Base-by-base conservation (phyloP, 2,888 invertebrate species). In the Rhagonycha fulva region DNA sequence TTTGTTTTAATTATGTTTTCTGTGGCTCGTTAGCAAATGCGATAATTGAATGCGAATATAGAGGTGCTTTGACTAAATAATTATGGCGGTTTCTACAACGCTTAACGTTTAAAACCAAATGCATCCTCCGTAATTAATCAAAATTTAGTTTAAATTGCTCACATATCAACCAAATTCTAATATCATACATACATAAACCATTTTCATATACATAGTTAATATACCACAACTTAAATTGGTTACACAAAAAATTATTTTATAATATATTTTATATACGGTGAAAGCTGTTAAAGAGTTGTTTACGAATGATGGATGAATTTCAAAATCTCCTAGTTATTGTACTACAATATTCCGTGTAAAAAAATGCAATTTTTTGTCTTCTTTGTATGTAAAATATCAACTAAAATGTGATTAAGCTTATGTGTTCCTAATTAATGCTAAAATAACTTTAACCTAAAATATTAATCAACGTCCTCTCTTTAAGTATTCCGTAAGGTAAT, bases 1-100 rank as follows among this genome's bases (percentile, higher is more conserved):
- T 74, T 70, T 76, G 76, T 76, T 78, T 78, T 74, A 78, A 72
- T 75, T 75, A 73, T 73, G 73, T 76, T 78, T 78, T 74, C 76
- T 71, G 76, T 62, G 75, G 75, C 78, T 78, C 75, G 75, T 78
- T 78, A 78, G 72, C 30, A 78, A 78, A 73, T 75, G 70, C 70
- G 73, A 63, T 74, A 75, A 76, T 76, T 75, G 78, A 76, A 78
- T 74, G 62, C 68, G 73, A 77, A 71, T 74, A 77, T 77, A 66
- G 71, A 77, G 70, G 70, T 68, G 70, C 77, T 77, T 77, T 68
- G 75, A 75, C 75, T 73, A 77, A 77, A 75, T 77, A 75, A 72
- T 70, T 75, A 71, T 60, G 68, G 75, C 61, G 72, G 71, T 70
- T 70, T 73, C 47, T 71, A 67, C 67, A 71, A 28, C 67, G 75